phyloP scores from a whole-genome alignment of 2,797 vertebrate genomes.

The Sebastolobus altivelis region DNA sequence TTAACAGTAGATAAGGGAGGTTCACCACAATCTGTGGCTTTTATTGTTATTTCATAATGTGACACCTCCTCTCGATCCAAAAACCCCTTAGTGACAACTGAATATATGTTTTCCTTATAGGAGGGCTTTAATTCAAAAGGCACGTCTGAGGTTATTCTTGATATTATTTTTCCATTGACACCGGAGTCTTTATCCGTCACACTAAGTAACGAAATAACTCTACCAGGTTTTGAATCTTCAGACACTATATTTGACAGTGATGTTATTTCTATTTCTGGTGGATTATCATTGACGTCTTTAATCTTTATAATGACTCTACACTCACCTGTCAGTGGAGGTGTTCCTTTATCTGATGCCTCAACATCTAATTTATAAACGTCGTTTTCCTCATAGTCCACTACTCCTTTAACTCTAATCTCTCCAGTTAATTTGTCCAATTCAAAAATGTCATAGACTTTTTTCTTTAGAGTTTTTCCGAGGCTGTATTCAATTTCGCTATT shows the following conservation, averaged over 20 bases:
- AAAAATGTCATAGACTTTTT: slow-evolving; percentile 59
- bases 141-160: neutral
- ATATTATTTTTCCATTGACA: slow-evolving; percentile 58
- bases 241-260: slow-evolving; percentile 68
- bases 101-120: slow-evolving; percentile 63
- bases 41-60: slow-evolving; percentile 83
- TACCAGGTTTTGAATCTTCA: slow-evolving; percentile 70
- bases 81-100: slow-evolving; percentile 36
- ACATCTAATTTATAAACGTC: slow-evolving; percentile 70
- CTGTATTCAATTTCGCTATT: slow-evolving; percentile 73
- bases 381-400: slow-evolving; percentile 72
- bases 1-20: slow-evolving; percentile 77
- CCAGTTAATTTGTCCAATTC: slow-evolving; percentile 67
- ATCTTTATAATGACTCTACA: slow-evolving; percentile 73
- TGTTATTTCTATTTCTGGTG: slow-evolving; percentile 74
- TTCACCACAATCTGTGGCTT: slow-evolving; percentile 81
- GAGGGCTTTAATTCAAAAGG: slow-evolving; percentile 74
- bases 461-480: slow-evolving; percentile 49
- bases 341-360: slow-evolving; percentile 74
- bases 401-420: slow-evolving; percentile 64
- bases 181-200: slow-evolving; percentile 65
- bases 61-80: slow-evolving; percentile 83
- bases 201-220: slow-evolving; percentile 64
- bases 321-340: slow-evolving; percentile 59
- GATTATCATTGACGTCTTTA: slow-evolving; percentile 75